phyloP scores from a whole-genome alignment of 1,140 invertebrate genomes.

The Parapsyche elsis region DNA sequence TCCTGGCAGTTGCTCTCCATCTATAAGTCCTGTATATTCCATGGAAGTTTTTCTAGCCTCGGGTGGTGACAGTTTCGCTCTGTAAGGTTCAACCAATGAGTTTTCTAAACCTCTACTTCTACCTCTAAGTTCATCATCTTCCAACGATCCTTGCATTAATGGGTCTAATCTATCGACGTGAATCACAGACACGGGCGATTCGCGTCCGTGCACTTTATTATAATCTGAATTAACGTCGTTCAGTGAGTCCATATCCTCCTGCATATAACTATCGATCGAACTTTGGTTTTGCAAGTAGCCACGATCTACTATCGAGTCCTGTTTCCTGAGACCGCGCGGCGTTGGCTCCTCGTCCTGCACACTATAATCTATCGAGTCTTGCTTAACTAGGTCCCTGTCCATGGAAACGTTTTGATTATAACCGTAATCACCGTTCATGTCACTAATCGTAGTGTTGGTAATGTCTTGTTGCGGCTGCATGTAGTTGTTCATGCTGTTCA shows the following conservation, averaged over 20 bases:
- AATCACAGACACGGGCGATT: slow-evolving; percentile 63
- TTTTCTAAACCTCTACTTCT: slow-evolving; percentile 58
- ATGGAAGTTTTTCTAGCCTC: slow-evolving; percentile 47
- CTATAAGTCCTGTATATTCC: slow-evolving; percentile 40
- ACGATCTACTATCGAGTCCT: slow-evolving; percentile 55
- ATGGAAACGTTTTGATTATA: slow-evolving; percentile 46
- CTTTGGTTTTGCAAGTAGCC: slow-evolving; percentile 65
- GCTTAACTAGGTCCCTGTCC: slow-evolving; percentile 50
- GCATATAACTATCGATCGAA: slow-evolving; percentile 64
- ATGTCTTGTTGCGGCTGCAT: slow-evolving; percentile 32
- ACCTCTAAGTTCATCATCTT: slow-evolving; percentile 57
- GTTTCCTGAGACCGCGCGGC: slow-evolving; percentile 58
- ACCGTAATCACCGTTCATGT: slow-evolving; percentile 48
- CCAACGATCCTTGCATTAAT: slow-evolving; percentile 54
- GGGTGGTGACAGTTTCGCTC: slow-evolving; percentile 50
- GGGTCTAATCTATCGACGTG: slow-evolving; percentile 61
- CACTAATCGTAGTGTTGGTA: slow-evolving; percentile 8
- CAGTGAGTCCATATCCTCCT: slow-evolving; percentile 58
- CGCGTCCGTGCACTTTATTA: slow-evolving; percentile 59
- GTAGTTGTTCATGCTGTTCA: slow-evolving; percentile 49
- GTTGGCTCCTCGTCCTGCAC: slow-evolving; percentile 44
- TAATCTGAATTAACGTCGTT: slow-evolving; percentile 51
- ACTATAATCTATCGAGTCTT: slow-evolving; percentile 54
- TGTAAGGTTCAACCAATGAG: slow-evolving; percentile 60
- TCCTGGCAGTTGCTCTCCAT: background rate